Evolutionary conservation across 2,113 vertebrate genomes (phyloP).

Genomic region (Catharus fuscescens): DNA sequence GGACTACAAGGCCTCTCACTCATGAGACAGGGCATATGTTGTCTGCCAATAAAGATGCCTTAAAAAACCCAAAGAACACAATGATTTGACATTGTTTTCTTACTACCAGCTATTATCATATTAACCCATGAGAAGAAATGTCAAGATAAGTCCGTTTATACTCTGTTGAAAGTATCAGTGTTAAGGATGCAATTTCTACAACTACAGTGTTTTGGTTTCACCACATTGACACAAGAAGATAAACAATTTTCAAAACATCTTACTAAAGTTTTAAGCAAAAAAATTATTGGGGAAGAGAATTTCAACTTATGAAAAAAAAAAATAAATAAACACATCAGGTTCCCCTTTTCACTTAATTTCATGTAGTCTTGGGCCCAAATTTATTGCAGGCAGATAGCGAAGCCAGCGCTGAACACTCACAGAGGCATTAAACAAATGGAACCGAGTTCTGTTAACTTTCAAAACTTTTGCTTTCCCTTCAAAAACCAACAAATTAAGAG

Average conservation of each 20-base stretch:
- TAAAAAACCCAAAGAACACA: neutral
- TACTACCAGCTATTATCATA: neutral
- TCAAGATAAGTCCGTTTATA: neutral
- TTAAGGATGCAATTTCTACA: neutral
- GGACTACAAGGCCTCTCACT: neutral
- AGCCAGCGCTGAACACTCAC: fast-evolving
- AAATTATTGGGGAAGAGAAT: neutral
- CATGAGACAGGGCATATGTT: neutral
- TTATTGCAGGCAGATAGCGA: neutral
- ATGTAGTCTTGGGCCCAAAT: neutral
- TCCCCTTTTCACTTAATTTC: neutral
- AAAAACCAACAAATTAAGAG: neutral
- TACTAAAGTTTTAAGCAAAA: neutral
- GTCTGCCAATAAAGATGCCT: neutral
- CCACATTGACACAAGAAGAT: fast-evolving
- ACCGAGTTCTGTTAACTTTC: neutral
- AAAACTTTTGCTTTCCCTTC: neutral
- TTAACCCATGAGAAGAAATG: neutral
- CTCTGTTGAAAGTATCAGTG: neutral
- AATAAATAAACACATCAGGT: neutral
- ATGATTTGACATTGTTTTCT: neutral
- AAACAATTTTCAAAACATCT: neutral
- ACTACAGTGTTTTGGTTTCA: neutral
- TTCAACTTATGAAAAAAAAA: fast-evolving
- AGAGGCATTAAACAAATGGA: neutral